Base-by-base conservation (phyloP, 2,113 vertebrate species). In the Sylvilagus bachmani region DNA sequence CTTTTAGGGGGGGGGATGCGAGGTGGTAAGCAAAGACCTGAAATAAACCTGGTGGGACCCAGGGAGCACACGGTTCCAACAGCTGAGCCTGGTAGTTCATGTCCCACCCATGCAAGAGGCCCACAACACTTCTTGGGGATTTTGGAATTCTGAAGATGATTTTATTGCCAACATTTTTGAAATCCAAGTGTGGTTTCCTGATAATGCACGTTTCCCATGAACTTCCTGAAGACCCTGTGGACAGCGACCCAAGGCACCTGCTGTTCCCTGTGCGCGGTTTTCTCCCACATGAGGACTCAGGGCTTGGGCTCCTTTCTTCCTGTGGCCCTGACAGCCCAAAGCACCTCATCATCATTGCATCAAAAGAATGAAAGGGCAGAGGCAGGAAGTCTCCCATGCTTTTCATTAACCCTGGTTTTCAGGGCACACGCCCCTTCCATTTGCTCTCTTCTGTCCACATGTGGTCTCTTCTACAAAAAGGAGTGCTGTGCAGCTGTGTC, bases 31-130 rank as follows among this genome's bases (percentile, higher is more conserved):
- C 14, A 90, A 44, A 69, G 19, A 16, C 14, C 0, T 61, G 31
- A 5, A 55, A 14, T 75, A 33, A 86, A 74, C 44, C 44, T 44
- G 55, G 19, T 58, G 13, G 14, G 55, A 58, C 19, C 1, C 55
- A 58, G 55, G 55, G 12, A 58, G 55, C 14, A 58, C 38, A 61
- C 17, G 17, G 8, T 38, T 49, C 77, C 44, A 58, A n/a, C 33
- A 10, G 33, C 31, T 61, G 6, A 49, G 14, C 61, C 6, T 3
- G 11, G 6, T 8, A 21, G 12, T 27, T 73, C 8, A 1, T 44
- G 27, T 49, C 10, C n/a, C 4, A n/a, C 0, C 0, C 4, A 5
- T 12, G 1, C 1, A 49, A 25, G n/a, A 11, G 5, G 36, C 16
- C 17, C 17, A 4, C 13, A 58, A 58, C 55, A 12, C 17, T 8